Conservation (phyloP, 2,888 invertebrate species). For the Autographa gamma region DNA sequence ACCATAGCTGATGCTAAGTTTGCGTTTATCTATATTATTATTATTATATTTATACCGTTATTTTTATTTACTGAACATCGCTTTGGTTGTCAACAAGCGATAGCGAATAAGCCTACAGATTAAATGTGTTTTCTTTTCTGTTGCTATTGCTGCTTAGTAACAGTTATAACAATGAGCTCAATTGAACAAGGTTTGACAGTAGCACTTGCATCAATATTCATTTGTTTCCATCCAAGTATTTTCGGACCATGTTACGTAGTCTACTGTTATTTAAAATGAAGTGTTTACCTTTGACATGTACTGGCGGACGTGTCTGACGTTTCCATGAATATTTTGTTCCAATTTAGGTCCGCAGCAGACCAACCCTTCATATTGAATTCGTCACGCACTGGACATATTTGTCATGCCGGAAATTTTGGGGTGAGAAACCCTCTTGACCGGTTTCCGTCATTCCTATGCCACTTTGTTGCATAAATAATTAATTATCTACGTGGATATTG, state of each 20-base stretch:
- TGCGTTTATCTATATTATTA: too few relatives aligned
- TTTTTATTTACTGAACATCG: too few relatives aligned
- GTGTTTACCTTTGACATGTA: conserved; percentile 9
- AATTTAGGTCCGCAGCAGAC: conserved; percentile 38
- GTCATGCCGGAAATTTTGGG: conserved; percentile 57
- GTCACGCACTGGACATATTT: conserved; percentile 57
- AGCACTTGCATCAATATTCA: neutral
- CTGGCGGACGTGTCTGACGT: conserved; percentile 12
- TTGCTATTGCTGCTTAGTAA: too few relatives aligned
- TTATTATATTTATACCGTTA: too few relatives aligned
- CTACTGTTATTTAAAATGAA: conserved; percentile 6
- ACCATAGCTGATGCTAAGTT: too few relatives aligned
- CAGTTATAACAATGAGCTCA: too few relatives aligned
- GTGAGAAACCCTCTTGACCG: conserved; percentile 43
- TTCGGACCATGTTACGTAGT: neutral
- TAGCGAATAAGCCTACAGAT: too few relatives aligned
- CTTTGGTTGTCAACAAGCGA: too few relatives aligned
- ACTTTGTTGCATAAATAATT: conserved; percentile 56
- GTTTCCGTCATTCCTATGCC: conserved; percentile 38
- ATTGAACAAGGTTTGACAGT: neutral
- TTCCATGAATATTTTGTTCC: conserved; percentile 55
- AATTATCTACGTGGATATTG: conserved; percentile 48
- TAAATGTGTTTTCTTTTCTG: too few relatives aligned
- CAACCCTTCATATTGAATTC: conserved; percentile 53
- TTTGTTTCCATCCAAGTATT: conserved; percentile 1